A percentile compares a stretch with the other conserved stretches of the same genome.
Evolutionary conservation across 2,797 vertebrate genomes (phyloP).

Genomic region (Limnodromus scolopaceus): DNA sequence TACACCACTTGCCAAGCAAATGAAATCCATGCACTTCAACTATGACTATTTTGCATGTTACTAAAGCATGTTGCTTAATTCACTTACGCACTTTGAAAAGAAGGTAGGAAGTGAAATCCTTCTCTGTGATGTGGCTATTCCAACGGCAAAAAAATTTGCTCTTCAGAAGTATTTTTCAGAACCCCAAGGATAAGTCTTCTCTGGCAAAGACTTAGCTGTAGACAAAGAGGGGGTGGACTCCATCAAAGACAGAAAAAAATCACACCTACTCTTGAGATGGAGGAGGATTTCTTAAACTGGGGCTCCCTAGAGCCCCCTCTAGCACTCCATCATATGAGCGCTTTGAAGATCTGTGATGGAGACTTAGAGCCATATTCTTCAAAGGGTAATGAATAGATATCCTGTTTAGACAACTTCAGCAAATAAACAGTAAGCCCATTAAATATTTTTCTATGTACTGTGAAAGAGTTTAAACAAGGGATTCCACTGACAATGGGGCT

Average conservation of each 20-base stretch:
- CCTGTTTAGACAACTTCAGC: conserved; percentile 8
- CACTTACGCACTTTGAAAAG: not conserved
- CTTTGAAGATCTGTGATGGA: conserved; percentile 64
- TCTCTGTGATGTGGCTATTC: not conserved
- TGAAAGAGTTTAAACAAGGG: not conserved
- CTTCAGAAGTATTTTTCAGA: conserved; percentile 33
- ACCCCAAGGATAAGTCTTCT: not conserved
- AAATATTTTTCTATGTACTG: not conserved
- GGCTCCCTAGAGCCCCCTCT: conserved; percentile 46
- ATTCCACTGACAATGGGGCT: not conserved
- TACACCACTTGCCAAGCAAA: not conserved
- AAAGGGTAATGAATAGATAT: conserved; percentile 29
- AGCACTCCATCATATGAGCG: not conserved
- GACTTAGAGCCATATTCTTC: conserved; percentile 36
- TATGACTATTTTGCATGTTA: not conserved
- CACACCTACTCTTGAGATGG: conserved; percentile 35
- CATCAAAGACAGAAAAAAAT: conserved; percentile 39
- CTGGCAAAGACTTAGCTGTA: not conserved
- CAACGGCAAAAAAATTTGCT: conserved; percentile 24
- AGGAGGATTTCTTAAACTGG: conserved; percentile 58
- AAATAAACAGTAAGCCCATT: not conserved
- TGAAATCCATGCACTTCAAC: not conserved
- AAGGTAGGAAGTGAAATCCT: not conserved
- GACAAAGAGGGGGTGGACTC: conserved; percentile 61
- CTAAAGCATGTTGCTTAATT: not conserved